A percentile compares a stretch with the other conserved stretches of the same genome.
Evolutionary conservation across 2,797 vertebrate genomes (phyloP).

Genomic region (Morelia viridis): DNA sequence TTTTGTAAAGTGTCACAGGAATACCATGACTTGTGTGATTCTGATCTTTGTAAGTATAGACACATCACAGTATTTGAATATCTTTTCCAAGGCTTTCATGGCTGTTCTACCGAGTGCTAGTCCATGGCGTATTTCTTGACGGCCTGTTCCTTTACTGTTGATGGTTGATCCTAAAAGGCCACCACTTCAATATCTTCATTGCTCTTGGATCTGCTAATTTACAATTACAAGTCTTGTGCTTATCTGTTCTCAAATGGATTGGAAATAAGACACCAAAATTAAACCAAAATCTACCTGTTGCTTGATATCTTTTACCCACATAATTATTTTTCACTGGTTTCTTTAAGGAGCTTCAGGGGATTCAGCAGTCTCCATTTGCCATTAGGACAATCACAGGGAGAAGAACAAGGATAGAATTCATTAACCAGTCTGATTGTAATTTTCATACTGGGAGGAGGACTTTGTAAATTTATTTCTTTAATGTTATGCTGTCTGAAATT

Average conservation of each 20-base stretch:
- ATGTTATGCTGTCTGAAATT: background rate
- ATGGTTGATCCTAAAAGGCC: background rate
- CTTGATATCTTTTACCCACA: background rate
- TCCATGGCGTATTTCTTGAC: background rate
- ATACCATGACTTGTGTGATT: background rate
- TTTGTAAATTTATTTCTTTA: background rate
- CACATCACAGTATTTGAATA: background rate
- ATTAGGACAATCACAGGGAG: background rate
- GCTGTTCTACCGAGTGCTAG: background rate
- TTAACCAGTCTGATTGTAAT: background rate
- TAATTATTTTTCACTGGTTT: background rate
- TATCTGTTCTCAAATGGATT: background rate
- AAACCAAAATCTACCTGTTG: background rate
- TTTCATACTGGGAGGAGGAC: background rate
- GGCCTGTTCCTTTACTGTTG: background rate
- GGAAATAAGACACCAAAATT: background rate
- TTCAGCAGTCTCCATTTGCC: background rate
- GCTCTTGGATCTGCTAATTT: background rate
- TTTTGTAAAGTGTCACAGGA: background rate
- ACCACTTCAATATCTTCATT: background rate
- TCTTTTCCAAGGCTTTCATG: background rate
- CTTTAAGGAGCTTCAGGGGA: background rate
- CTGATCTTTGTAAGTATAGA: background rate
- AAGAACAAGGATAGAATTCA: background rate
- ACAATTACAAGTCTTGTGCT: background rate